Conservation (phyloP, 1,140 invertebrate genomes). For the Ridgeia piscesae region DNA sequence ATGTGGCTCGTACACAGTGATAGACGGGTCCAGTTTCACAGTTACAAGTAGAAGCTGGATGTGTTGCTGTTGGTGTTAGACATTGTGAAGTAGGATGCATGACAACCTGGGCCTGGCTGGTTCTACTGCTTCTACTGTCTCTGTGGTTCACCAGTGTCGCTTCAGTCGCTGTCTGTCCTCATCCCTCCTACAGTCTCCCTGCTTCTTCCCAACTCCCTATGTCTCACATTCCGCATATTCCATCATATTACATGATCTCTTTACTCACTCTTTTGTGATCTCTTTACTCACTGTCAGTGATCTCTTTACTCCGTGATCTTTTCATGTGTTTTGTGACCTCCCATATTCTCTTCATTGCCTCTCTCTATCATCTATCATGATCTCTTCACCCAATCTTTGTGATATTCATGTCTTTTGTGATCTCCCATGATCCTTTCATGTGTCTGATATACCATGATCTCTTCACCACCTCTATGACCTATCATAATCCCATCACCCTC, state of each 20-base stretch:
- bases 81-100: neutral
- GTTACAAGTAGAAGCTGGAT: neutral
- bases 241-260: no score
- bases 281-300: no score
- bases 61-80: neutral
- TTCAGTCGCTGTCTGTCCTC: neutral
- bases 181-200: neutral
- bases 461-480: no score
- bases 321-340: neutral
- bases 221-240: no score
- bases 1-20: neutral
- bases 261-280: no score
- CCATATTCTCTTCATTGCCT: neutral
- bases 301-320: neutral
- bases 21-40: neutral
- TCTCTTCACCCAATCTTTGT: no score
- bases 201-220: neutral
- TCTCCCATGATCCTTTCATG: no score
- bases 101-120: neutral
- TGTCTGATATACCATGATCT: no score
- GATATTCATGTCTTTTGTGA: no score
- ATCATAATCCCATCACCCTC: no score
- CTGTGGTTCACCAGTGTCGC: neutral
- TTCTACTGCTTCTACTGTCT: neutral
- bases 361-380: no score